These are phyloP conservation scores for Equus quagga DNA, from an alignment of 2,113 vertebrate genomes.

Conservation along the genomic window DNA sequence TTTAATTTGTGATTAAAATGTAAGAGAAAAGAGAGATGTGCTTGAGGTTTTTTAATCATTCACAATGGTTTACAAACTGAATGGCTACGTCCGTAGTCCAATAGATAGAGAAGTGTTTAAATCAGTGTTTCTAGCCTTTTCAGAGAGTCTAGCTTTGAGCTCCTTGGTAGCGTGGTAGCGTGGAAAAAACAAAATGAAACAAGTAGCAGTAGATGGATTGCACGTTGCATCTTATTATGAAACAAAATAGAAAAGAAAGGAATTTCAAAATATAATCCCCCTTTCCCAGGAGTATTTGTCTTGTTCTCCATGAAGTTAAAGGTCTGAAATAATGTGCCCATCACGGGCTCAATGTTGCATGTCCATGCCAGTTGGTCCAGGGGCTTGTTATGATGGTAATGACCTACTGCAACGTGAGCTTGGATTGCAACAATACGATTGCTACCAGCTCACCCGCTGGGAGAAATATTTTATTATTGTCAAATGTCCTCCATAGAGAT, in stretches of 20 bases:
- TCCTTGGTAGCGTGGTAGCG: not conserved
- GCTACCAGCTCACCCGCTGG: slow-evolving; percentile 91
- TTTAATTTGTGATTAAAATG: not conserved
- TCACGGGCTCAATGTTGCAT: slow-evolving; percentile 92
- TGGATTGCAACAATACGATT: slow-evolving; percentile 89
- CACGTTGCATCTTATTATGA: slow-evolving; percentile 84
- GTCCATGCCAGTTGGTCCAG: slow-evolving; percentile 92
- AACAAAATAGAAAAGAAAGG: slow-evolving; percentile 86
- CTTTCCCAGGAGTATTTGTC: slow-evolving; percentile 88
- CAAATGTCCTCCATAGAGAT: slow-evolving; percentile 90
- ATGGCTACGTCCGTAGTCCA: not conserved
- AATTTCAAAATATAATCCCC: slow-evolving; percentile 89
- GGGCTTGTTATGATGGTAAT: slow-evolving; percentile 93
- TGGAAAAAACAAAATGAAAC: slow-evolving; percentile 55
- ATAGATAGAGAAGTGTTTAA: not conserved
- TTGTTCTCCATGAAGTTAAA: slow-evolving; percentile 90
- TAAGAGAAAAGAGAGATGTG: not conserved
- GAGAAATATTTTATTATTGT: slow-evolving; percentile 94
- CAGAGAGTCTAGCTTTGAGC: slow-evolving; percentile 37
- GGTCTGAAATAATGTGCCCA: slow-evolving; percentile 92
- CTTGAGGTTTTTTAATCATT: not conserved
- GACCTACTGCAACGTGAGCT: slow-evolving; percentile 90
- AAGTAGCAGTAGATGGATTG: slow-evolving; percentile 84
- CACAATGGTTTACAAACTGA: not conserved
- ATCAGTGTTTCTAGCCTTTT: not conserved